Percentiles rank a stretch among this genome's conserved stretches.
phyloP scores from a whole-genome alignment of 1,140 invertebrate species.

The Drosophila trapezifrons region DNA sequence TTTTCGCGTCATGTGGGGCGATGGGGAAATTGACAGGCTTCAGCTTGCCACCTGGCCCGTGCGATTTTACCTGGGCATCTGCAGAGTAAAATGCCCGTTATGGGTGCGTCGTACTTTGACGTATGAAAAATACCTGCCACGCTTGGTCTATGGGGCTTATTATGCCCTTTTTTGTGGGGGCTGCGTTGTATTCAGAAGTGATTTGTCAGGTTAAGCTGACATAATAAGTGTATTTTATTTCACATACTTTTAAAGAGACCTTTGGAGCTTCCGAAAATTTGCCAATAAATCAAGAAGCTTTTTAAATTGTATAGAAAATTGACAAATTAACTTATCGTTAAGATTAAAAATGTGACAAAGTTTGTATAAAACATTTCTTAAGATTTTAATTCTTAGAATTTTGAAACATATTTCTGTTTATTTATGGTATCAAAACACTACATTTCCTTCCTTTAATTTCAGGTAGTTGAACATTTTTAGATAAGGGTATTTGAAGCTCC shows the following conservation, averaged over 20 bases:
- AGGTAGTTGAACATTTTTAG: too few species aligned
- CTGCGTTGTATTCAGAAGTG: not conserved
- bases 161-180: conserved; percentile 8
- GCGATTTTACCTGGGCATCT: conserved; percentile 30
- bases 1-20: conserved; percentile 29
- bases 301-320: not conserved
- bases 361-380: too few species aligned
- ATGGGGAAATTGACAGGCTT: conserved; percentile 48
- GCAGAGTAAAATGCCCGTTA: conserved; percentile 22
- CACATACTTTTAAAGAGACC: too few species aligned
- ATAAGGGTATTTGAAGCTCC: not conserved
- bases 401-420: too few species aligned
- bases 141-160: conserved; percentile 17
- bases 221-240: not conserved
- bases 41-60: conserved; percentile 25
- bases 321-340: too few species aligned
- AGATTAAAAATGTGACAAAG: too few species aligned
- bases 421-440: too few species aligned
- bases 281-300: too few species aligned
- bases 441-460: too few species aligned
- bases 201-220: conserved; percentile 4
- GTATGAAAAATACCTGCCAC: conserved; percentile 39
- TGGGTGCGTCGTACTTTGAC: conserved; percentile 26
- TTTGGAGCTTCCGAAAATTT: too few species aligned
- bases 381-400: too few species aligned